Percentiles rank a stretch among this genome's conserved stretches.
Evolutionary conservation across 2,113 vertebrate species (phyloP).

Genomic region (Lethenteron camtschaticum): DNA sequence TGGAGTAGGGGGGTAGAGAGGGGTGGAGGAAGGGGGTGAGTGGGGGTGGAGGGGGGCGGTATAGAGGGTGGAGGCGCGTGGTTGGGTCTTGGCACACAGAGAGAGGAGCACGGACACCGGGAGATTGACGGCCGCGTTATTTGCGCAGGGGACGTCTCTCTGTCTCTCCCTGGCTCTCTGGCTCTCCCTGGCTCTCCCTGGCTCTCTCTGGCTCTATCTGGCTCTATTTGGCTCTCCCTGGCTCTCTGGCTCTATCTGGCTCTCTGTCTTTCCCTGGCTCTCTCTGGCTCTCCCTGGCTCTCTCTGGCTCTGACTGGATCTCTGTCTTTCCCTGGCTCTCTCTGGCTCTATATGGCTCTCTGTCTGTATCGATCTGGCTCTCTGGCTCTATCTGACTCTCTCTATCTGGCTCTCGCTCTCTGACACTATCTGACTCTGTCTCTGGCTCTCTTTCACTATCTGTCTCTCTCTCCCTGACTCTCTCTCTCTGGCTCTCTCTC

Average conservation of each 20-base stretch:
- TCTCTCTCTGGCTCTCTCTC: background rate
- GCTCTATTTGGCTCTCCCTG: background rate
- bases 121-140: too few species aligned
- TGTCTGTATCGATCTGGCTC: background rate
- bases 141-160: too few species aligned
- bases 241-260: background rate
- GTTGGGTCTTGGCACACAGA: too few species aligned
- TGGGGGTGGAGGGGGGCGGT: too few species aligned
- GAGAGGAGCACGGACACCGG: too few species aligned
- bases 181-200: background rate
- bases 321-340: background rate
- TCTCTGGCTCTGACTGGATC: background rate
- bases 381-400: background rate
- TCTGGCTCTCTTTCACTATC: background rate
- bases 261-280: too few species aligned
- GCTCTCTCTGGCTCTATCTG: background rate
- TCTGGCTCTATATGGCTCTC: background rate
- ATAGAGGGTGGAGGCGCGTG: too few species aligned
- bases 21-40: too few species aligned
- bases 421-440: background rate
- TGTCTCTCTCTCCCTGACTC: background rate
- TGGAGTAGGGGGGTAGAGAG: too few species aligned
- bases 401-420: background rate
- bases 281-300: too few species aligned
- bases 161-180: background rate